Percentiles rank a stretch among this genome's conserved stretches.
phyloP scores from a whole-genome alignment of 2,797 vertebrate species.

The Natrix natrix region DNA sequence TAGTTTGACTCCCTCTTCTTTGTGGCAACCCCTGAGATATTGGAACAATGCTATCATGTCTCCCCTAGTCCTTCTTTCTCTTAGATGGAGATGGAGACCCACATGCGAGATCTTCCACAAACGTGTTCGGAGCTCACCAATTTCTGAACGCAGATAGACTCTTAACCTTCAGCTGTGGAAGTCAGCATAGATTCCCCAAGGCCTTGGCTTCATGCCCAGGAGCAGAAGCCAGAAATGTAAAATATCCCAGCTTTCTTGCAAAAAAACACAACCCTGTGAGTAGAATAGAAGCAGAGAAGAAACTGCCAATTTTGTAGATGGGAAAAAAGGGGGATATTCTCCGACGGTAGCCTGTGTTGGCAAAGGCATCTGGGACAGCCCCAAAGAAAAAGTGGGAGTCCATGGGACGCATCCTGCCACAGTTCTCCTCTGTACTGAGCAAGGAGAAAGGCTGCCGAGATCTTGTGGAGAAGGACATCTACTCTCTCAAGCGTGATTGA shows the following conservation, averaged over 20 bases:
- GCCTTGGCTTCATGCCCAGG: not conserved
- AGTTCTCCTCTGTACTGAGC: no score
- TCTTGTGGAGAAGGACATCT: not conserved
- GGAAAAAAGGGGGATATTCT: not conserved
- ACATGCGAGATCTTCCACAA: not conserved
- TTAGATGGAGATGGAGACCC: not conserved
- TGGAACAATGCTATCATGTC: no score
- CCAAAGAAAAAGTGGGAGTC: not conserved
- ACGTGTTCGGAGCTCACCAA: no score
- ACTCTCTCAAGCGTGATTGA: not conserved
- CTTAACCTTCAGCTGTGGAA: not conserved
- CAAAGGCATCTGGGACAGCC: not conserved
- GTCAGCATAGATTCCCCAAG: not conserved
- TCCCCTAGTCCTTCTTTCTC: no score
- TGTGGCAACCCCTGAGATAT: no score
- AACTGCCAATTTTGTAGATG: not conserved
- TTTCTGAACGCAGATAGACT: not conserved
- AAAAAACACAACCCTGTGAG: not conserved
- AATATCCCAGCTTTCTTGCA: not conserved
- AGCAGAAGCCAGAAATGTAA: not conserved
- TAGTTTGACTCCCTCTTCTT: no score
- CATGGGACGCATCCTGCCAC: not conserved
- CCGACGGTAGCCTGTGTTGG: no score
- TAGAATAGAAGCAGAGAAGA: not conserved
- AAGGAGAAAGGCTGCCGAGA: not conserved